These are phyloP conservation scores for Pogoniulus pusillus DNA, from an alignment of 2,797 vertebrate genomes.

Conservation along the genomic window DNA sequence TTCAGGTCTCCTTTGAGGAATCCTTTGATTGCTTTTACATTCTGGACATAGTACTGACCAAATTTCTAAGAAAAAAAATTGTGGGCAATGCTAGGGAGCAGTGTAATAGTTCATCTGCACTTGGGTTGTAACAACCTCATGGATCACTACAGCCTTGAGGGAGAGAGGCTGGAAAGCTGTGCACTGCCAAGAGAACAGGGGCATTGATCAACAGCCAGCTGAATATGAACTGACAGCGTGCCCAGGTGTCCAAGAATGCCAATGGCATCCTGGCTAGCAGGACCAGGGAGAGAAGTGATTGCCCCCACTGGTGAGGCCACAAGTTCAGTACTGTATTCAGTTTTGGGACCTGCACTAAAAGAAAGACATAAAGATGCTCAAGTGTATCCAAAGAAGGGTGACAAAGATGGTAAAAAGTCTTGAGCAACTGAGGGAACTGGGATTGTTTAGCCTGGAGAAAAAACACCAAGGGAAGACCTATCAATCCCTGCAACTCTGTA, in stretches of 20 bases:
- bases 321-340: background rate
- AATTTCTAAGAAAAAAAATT: background rate
- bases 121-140: background rate
- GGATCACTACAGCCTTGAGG: background rate
- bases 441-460: background rate
- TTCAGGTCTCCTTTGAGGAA: background rate
- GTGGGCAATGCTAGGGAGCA: background rate
- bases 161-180: background rate
- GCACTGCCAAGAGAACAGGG: background rate
- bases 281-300: background rate
- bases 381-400: background rate
- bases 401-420: background rate
- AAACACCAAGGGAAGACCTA: background rate
- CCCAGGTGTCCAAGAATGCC: background rate
- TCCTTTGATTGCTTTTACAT: background rate
- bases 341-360: background rate
- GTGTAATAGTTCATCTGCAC: background rate
- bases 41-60: background rate
- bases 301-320: background rate
- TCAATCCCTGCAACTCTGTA: background rate
- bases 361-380: background rate
- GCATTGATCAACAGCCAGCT: rapidly evolving
- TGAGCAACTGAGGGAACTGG: background rate
- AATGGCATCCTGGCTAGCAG: background rate
- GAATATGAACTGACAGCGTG: background rate